Conservation (phyloP, 30 jellyfish, hydroid and myxozoan species). For the Phacellophora camtschatica region DNA sequence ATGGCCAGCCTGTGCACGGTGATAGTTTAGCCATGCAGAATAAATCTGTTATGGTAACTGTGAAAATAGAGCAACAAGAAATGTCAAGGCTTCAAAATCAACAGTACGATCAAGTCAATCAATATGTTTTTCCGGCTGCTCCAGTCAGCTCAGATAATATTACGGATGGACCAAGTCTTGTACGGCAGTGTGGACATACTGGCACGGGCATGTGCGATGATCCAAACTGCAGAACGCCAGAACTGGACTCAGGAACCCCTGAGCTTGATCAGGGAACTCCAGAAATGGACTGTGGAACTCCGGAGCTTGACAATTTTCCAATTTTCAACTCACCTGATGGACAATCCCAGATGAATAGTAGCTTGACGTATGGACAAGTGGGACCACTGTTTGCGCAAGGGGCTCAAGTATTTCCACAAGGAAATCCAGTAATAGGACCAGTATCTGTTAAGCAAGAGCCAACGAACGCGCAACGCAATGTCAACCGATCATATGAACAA, state of each 20-base stretch:
- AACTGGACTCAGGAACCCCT: not conserved
- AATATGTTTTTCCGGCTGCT: not conserved
- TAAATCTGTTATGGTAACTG: not conserved
- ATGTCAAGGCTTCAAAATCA: no score
- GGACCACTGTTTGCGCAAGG: not conserved
- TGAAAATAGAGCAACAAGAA: not conserved
- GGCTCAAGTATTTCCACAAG: not conserved
- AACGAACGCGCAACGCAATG: not conserved
- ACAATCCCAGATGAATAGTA: not conserved
- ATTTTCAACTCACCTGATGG: not conserved
- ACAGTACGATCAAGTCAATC: not conserved
- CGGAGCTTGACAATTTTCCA: not conserved
- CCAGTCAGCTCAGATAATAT: not conserved
- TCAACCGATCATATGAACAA: no score
- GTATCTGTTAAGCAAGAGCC: not conserved
- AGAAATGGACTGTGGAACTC: not conserved
- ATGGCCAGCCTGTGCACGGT: not conserved
- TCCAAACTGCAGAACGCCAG: not conserved
- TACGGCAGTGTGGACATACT: not conserved
- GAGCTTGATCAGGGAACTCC: not conserved
- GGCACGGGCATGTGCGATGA: not conserved
- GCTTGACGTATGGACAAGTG: not conserved
- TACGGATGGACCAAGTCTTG: not conserved
- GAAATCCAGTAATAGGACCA: not conserved
- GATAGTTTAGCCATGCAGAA: not conserved